Base-by-base conservation (phyloP, 2,113 vertebrate genomes). In the Plecotus auritus region DNA sequence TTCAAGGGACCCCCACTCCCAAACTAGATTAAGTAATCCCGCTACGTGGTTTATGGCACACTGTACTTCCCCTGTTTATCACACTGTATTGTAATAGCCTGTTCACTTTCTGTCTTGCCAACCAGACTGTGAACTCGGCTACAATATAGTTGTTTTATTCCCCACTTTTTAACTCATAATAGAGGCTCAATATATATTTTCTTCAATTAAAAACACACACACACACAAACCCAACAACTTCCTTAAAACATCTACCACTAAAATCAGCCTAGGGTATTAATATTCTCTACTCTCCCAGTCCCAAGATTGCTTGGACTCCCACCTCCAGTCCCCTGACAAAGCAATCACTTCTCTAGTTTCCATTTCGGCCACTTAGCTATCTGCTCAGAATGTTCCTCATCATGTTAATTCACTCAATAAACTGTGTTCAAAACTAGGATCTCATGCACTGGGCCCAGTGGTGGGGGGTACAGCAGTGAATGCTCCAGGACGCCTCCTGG, bases 321-420 rank as follows among this genome's bases (percentile, higher is more conserved):
- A 49, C 14, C 30, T 12, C 59, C 59, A 40, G 42, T 84, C 40
- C 76, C 56, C 14, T 18, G 35, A 23, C 70, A 73, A 95, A 67
- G n/a, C 94, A 95, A 64, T 73, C 42, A 56, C 51, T 66, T 84
- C 80, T 92, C 84, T 26, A 37, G 16, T 94, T 93, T 49, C 67
- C 35, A 56, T 85, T 82, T 40, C 20, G 28, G 32, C 18, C 72
- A 45, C 72, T 76, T 73, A 74, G 51, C 9, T 86, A 37, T 96
- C 87, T 91, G 45, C 51, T 89, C 23, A 47, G 51, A 81, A 80
- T 84, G 72, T 85, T 85, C 81, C 49, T 91, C 45, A 49, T 77
- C 30, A 61, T 6, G 22, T 40, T 85, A 95, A 82, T 51, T 37
- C 37, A 85, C 88, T 95, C 78, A 32, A 13, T 74, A 69, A 59